Evolutionary conservation across 2,113 vertebrate genomes (phyloP).

Genomic region (Aythya baeri): DNA sequence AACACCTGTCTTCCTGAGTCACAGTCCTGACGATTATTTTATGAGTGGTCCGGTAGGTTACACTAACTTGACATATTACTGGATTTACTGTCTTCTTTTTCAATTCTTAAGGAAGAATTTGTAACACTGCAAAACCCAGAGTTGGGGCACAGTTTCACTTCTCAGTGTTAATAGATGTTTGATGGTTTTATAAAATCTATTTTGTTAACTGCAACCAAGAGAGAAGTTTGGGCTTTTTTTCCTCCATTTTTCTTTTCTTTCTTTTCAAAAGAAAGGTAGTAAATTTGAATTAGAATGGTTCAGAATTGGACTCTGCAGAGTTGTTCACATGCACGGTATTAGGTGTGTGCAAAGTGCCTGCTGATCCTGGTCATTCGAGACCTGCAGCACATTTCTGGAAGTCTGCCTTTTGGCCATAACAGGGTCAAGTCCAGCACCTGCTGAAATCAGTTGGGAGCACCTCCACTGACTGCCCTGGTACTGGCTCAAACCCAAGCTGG

Average conservation of each 20-base stretch:
- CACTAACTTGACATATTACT: background rate
- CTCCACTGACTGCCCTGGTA: background rate
- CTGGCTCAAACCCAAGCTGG: background rate
- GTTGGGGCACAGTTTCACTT: constrained; percentile 6
- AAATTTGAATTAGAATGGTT: constrained; percentile 35
- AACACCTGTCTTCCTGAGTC: background rate
- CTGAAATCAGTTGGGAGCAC: background rate
- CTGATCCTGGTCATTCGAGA: background rate
- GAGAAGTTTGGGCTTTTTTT: constrained; percentile 8
- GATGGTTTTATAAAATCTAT: constrained; percentile 13
- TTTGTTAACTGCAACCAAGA: constrained; percentile 32
- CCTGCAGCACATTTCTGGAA: background rate
- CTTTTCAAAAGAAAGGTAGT: constrained; percentile 29
- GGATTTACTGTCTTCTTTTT: constrained; percentile 18
- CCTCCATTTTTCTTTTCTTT: background rate
- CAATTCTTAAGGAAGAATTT: background rate
- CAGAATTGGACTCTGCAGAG: background rate
- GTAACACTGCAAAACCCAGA: background rate
- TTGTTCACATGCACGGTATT: background rate
- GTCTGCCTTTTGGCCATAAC: background rate
- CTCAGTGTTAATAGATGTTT: background rate
- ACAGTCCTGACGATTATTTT: constrained; percentile 5
- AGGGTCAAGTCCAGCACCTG: background rate
- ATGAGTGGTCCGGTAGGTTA: constrained; percentile 1
- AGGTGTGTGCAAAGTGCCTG: background rate